Evolutionary conservation across 2,888 invertebrate genomes (phyloP).

Genomic region (Xanthia togata): DNA sequence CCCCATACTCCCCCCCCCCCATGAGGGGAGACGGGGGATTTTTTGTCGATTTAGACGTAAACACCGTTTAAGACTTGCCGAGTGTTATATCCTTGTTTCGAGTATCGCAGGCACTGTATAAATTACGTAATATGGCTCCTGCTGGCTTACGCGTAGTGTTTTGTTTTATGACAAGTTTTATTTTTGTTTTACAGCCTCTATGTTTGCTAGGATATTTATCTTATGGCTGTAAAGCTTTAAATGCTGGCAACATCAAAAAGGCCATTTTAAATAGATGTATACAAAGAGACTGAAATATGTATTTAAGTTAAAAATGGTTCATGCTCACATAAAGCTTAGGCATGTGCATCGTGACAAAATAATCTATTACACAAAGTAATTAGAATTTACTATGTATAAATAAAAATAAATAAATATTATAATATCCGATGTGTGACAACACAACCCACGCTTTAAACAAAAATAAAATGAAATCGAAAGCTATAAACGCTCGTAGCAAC

Average conservation of each 20-base stretch:
- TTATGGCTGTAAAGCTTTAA: neutral
- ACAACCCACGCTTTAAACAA: neutral
- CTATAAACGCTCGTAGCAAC: constrained; percentile 37
- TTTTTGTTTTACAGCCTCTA: constrained; percentile 4
- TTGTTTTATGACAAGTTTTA: constrained; percentile 37
- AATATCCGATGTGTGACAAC: neutral
- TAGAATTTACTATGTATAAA: neutral
- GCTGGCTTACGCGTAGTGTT: constrained; percentile 24
- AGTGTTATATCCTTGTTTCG: constrained; percentile 68
- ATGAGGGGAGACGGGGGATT: constrained; percentile 72
- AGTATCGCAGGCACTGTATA: constrained; percentile 57
- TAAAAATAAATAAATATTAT: too few relatives aligned
- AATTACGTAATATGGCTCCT: constrained; percentile 45
- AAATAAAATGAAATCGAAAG: constrained; percentile 28
- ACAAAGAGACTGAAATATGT: neutral
- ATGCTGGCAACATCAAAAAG: neutral
- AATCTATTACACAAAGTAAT: neutral
- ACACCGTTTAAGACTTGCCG: constrained; percentile 77
- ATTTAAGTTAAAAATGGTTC: neutral
- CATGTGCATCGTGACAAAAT: neutral
- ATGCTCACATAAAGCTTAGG: too few relatives aligned
- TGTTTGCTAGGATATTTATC: neutral
- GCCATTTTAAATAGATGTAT: neutral
- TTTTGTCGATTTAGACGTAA: constrained; percentile 85
- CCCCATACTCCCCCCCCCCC: constrained; percentile 23